A percentile compares a stretch with the other conserved stretches of the same genome.
Conservation (phyloP, 2,888 invertebrate genomes). For the Pandemis cinnamomeana region DNA sequence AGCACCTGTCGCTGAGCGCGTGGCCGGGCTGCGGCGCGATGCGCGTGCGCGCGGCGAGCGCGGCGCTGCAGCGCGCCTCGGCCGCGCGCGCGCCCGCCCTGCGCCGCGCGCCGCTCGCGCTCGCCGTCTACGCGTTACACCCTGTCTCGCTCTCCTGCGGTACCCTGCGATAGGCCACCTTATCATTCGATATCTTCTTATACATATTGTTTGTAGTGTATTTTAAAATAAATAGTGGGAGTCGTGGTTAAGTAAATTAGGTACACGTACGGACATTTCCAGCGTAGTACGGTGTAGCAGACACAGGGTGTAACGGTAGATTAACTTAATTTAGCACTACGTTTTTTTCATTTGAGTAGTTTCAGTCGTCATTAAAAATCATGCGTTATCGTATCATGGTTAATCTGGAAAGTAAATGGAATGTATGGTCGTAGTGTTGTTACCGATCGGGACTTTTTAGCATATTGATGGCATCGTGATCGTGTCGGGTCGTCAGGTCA, state of each 20-base stretch:
- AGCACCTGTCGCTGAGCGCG: conserved; percentile 45
- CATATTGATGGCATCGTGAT: too few species aligned
- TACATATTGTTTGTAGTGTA: neutral
- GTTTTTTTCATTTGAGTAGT: neutral
- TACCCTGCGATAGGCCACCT: neutral
- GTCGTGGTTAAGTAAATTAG: neutral
- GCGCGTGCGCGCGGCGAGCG: conserved; percentile 45
- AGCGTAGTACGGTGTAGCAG: neutral
- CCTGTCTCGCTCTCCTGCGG: conserved; percentile 35
- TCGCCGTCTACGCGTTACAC: conserved; percentile 32
- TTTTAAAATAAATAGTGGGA: neutral
- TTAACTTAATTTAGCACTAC: neutral
- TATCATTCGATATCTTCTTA: neutral
- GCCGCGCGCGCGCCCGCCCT: conserved; percentile 40
- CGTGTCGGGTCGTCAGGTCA: conserved; percentile 43
- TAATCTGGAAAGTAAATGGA: too few species aligned
- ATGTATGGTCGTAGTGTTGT: too few species aligned
- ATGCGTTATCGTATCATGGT: too few species aligned
- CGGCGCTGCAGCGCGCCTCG: conserved; percentile 49
- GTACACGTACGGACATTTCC: neutral
- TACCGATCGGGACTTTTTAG: too few species aligned
- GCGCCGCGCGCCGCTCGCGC: neutral
- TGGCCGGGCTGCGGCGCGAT: conserved; percentile 53
- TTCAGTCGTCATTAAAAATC: too few species aligned
- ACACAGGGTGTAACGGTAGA: conserved; percentile 37